Base-by-base conservation (phyloP, 2,888 invertebrate species). In the Limnephilus rhombicus region DNA sequence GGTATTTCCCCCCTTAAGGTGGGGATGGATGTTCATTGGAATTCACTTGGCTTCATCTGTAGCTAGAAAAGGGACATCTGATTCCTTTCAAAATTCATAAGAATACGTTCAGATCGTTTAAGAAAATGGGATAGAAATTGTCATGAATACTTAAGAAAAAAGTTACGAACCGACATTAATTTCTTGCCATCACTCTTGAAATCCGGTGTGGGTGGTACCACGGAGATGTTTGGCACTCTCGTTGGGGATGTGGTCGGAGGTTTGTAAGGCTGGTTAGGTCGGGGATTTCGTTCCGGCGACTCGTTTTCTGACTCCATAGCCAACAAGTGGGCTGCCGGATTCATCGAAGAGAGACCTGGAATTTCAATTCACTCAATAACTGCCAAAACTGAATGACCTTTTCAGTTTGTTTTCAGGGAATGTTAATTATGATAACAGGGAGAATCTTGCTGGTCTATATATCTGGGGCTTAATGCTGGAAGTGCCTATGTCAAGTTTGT, bases 201-300 rank as follows among this genome's bases (percentile, higher is more conserved):
- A 94, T 98, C 98, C 4, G 98, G 98, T 1, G 98, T 98, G 41
- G 98, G 97, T 92, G 98, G 98, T 92, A 98, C 96, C 93, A 98
- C 97, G 86, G 98, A 97, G 94, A 98, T 98, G 94, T 97, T 97
- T 92, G 98, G 98, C 94, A 98, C 96, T 92, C 85, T 91, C 0
- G 91, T 91, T 15, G 92, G 91, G 29, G 92, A 90, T 0, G 91
- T 91, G 87, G 87, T 88, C 24, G 92, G 89, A 7, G 89, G 91
- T 18, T 88, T 85, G 88, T 85, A 90, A 12, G 91, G 88, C 3
- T 83, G 88, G 53, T 80, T 82, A 34, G 90, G 88, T 12, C 80
- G 49, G 18, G 93, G 45, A 81, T 87, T 85, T 13, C 91, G 90
- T 34, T 90, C 82, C n/a, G 92, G 90, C 5, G 92, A 94, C 94